Evolutionary conservation across 2,113 vertebrate species (phyloP), one percentile per base, ranked within the genome.

Genomic region (Centropus unirufus): DNA sequence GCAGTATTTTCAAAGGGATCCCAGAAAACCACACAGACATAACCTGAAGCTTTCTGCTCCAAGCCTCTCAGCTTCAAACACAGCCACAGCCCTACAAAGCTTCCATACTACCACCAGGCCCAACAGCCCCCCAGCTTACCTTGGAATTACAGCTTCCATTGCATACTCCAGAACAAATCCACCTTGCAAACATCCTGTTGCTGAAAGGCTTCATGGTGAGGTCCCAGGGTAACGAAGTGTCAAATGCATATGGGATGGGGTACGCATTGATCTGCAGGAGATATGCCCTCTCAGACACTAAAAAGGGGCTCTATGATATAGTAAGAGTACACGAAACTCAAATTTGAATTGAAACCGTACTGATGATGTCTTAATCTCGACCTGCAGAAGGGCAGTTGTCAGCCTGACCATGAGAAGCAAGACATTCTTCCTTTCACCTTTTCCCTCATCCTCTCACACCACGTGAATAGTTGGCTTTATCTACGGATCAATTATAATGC

Each of bases 141-240:
- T 15, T 54, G 34, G 15, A 73, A 34, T 24, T 9, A 29, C 1
- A 1, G 40, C 26, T 58, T 55, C 61, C 13, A 34, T 1, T 12
- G 19, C 57, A 32, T 1, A 1, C 11, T 22, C 22, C 2, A 3
- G 54, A 36, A 42, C 1, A 2, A 73, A 42, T 12, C 30, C 74
- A 59, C 32, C 26, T 64, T 26, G 18, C 16, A 2, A 3, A 23
- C 9, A 21, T 7, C n/a, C 4, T 3, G 0, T 0, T 18, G 39
- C 32, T 29, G 24, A 92, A 76, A 69, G 55, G 22, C n/a, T 81
- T 49, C 3, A 1, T 13, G 2, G 1, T 32, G 11, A 49, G 24
- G 16, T 62, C 22, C 24, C 42, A 47, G 5, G 6, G 11, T 7
- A 8, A 34, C 10, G 5, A 24, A 51, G 24, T 13, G 14, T 51